A percentile compares a stretch with the other conserved stretches of the same genome.
Conservation (phyloP, 2,888 invertebrate genomes). For the Drosophila subquinaria region DNA sequence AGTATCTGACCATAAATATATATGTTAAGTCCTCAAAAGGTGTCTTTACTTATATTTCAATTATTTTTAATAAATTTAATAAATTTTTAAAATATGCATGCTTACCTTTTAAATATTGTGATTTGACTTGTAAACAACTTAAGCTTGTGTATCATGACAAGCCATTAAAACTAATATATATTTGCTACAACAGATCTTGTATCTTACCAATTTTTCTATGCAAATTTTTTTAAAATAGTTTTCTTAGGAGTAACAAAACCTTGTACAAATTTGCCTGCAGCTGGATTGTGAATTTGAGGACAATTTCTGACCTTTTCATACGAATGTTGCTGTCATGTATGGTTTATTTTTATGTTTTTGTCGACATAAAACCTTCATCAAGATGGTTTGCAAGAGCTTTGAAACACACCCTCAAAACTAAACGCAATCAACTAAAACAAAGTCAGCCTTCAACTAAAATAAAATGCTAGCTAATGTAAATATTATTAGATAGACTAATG, state of each 20-base stretch:
- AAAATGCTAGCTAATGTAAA: constrained; percentile 40
- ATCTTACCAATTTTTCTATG: constrained; percentile 6
- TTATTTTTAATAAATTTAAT: no score
- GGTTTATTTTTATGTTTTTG: constrained; percentile 6
- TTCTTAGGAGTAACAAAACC: constrained; percentile 13
- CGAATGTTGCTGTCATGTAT: constrained; percentile 21
- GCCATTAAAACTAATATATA: constrained; percentile 11
- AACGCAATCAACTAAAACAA: constrained; percentile 30
- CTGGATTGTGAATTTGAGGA: constrained; percentile 19
- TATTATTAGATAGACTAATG: constrained; percentile 38
- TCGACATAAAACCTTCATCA: constrained; percentile 35
- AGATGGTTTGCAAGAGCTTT: constrained; percentile 10
- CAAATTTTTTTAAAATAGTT: constrained; percentile 12
- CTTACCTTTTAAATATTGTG: not conserved
- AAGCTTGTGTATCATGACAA: constrained; percentile 1
- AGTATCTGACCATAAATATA: not conserved
- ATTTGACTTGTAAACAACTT: not conserved
- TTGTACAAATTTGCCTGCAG: constrained; percentile 12
- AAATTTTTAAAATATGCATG: not conserved
- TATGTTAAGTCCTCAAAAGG: not conserved
- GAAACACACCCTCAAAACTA: constrained; percentile 42
- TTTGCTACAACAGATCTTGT: constrained; percentile 6
- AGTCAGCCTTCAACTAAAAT: constrained; percentile 62
- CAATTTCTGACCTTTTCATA: constrained; percentile 42
- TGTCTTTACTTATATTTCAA: not conserved